Base-by-base conservation (phyloP, 2,888 invertebrate genomes). In the Myopa testacea region DNA sequence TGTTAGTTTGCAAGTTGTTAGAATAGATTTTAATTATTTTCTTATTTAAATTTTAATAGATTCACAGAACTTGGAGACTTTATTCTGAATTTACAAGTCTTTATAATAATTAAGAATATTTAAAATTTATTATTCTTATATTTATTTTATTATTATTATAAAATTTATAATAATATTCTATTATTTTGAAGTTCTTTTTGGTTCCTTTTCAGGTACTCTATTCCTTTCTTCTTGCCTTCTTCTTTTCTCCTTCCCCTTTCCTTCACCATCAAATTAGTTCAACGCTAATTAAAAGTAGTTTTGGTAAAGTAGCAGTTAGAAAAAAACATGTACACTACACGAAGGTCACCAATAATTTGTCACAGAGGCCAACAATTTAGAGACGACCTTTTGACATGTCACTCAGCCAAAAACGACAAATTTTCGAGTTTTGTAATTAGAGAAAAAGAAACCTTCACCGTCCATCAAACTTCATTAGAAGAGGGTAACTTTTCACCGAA, bases 301-400 rank as follows among this genome's bases (percentile, higher is more conserved):
- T 55, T 55, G n/a, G 5, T n/a, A 5, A 55, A 14, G 14, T 55
- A 55, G 26, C 50, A 50, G 50, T 12, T 14, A 16, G 16, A 55
- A 55, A 16, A 55, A 16, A 55, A n/a, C n/a, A 16, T 12, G 14
- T n/a, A n/a, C 55, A 16, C n/a, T n/a, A 55, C 16, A 14, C 5
- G 26, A 63, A 50, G 73, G 50, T 73, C 63, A 63, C 58, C 26
- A 38, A 12, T 40, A 75, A 75, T 69, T 69, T 75, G 50, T 69
- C 69, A 60, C 26, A 62, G 12, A 75, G 69, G 34, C 68, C 75
- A 75, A 75, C 37, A 55, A 52, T 55, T 68, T 58, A 19, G 19
- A 52, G 34, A 58, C 58, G 75, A 40, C 69, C 75, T 62, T 58
- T 68, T 68, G 75, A 60, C 75, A 68, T 60, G 75, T 68, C 55